Percentiles rank a stretch among this genome's conserved stretches.
Evolutionary conservation across 2,888 invertebrate genomes (phyloP).

Genomic region (Ceratothoa steindachneri): DNA sequence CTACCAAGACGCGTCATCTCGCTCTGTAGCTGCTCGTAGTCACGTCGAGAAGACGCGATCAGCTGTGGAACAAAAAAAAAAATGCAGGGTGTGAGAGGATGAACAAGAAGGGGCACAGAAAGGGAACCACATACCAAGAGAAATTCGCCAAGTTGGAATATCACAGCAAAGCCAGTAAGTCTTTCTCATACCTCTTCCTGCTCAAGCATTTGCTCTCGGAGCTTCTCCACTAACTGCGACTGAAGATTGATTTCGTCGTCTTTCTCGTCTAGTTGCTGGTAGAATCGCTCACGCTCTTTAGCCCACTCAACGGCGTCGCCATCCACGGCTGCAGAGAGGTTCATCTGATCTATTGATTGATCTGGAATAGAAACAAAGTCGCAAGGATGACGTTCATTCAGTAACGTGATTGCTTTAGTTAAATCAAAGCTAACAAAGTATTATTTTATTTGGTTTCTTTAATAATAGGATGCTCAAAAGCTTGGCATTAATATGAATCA

Average conservation of each 20-base stretch:
- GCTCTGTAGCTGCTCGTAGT: slow-evolving; percentile 88
- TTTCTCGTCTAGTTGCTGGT: slow-evolving; percentile 97
- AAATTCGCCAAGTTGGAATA: too few relatives aligned
- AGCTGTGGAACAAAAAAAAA: slow-evolving; percentile 49
- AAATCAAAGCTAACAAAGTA: too few relatives aligned
- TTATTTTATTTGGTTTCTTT: too few relatives aligned
- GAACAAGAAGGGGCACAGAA: too few relatives aligned
- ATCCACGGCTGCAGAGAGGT: slow-evolving; percentile 59
- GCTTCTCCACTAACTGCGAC: slow-evolving; percentile 91
- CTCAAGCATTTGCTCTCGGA: slow-evolving; percentile 96
- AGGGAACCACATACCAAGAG: too few relatives aligned
- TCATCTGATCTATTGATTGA: slow-evolving; percentile 20
- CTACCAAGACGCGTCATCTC: slow-evolving; percentile 94
- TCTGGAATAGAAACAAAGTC: slow-evolving; percentile 3
- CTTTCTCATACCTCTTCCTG: slow-evolving; percentile 71
- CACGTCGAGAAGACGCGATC: slow-evolving; percentile 66
- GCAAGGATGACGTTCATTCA: too few relatives aligned
- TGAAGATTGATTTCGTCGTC: slow-evolving; percentile 99
- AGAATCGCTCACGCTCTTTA: slow-evolving; percentile 84
- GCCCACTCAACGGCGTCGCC: slow-evolving; percentile 79
- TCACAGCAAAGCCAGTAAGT: not conserved
- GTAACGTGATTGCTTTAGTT: too few relatives aligned
- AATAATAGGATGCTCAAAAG: too few relatives aligned
- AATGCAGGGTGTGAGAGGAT: not conserved
- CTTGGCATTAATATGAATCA: too few relatives aligned